Evolutionary conservation across 2,113 vertebrate species (phyloP), one percentile per base, ranked within the genome.

Genomic region (Oryzias melastigma): DNA sequence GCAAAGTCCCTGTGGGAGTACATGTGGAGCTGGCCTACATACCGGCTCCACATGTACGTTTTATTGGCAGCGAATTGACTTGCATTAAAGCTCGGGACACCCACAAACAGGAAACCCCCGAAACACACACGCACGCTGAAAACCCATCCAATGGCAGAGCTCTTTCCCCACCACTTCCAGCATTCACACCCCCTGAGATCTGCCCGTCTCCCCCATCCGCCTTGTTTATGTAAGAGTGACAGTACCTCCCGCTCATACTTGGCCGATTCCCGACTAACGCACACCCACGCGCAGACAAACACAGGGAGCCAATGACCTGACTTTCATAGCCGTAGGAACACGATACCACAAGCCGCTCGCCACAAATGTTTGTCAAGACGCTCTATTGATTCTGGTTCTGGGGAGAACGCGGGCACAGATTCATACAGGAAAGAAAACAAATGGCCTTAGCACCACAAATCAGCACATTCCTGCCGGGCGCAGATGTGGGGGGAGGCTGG

Each of bases 201-300:
- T 35, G 22, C 55, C 47, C 62, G 68, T 74, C 81, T 58, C 73
- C 51, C 27, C 50, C 74, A 80, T 84, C 81, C 22, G 73, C 17
- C 64, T 22, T 84, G 86, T 81, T 89, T 89, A 75, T 69, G 64
- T 64, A 86, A 86, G 64, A 78, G 65, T 78, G 83, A 88, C 87
- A 87, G 64, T 61, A 78, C 82, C 89, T 89, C 85, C 86, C 77
- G 82, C 84, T 88, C 76, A 41, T 45, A 60, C 75, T 83, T 87
- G 86, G 84, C 82, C 41, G 56, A 6, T 44, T 53, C 54, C 63
- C 70, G 46, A 43, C 55, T 40, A 52, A 75, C 77, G 77, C 78
- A 75, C 70, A 62, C 74, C 25, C 73, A 65, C 80, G 60, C 66
- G 60, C 77, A 75, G 70, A 71, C 83, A 76, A 77, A 60, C 79